Evolutionary conservation across 2,888 invertebrate genomes (phyloP), one percentile per base, ranked within the genome.

Genomic region (Drosophila nr. fundita): DNA sequence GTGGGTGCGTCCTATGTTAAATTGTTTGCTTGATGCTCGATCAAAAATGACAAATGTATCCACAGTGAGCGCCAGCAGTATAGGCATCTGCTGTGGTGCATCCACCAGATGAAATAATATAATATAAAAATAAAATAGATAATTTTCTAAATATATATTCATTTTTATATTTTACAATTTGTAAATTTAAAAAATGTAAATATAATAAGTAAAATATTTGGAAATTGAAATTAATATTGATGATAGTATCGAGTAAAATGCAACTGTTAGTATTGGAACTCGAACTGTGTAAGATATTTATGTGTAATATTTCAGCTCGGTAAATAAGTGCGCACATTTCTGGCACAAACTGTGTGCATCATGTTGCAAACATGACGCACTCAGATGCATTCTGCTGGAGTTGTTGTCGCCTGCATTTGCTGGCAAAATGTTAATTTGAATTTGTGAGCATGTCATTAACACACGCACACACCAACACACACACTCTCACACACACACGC

Each of bases 21-120:
- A 90, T 90, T 90, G 90, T 90, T 90, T 90, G 89, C 86, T 82
- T 89, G 89, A 90, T 90, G 89, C 90, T 82, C 87, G 84, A 90
- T 90, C 90, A 89, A 86, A 90, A 90, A 90, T 90, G 90, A 90
- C 90, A 90, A 90, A 89, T 89, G 90, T 85, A 75, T 78, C 68
- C 60, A 84, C 87, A 84, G 85, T 84, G 64, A 11, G 57, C 2
- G 18, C 45, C 7, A 34, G 18, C 50, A 78, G 73, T 82, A 24
- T 49, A 21, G 18, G 50, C 15, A 30, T 15, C 11, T 4, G 2
- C 6, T 7, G 4, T 24, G 1, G 0, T 42, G 11, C 1, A 45
- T 13, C 2, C 1, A 4, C 7, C 7, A 15, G 4, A 24, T 21
- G 7, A 45, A 7, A 15, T 15, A 15, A 21, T 36, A 21, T 45